These are phyloP conservation scores for Tuberolachnus salignus DNA, from an alignment of 2,888 invertebrate genomes.

Conservation along the genomic window DNA sequence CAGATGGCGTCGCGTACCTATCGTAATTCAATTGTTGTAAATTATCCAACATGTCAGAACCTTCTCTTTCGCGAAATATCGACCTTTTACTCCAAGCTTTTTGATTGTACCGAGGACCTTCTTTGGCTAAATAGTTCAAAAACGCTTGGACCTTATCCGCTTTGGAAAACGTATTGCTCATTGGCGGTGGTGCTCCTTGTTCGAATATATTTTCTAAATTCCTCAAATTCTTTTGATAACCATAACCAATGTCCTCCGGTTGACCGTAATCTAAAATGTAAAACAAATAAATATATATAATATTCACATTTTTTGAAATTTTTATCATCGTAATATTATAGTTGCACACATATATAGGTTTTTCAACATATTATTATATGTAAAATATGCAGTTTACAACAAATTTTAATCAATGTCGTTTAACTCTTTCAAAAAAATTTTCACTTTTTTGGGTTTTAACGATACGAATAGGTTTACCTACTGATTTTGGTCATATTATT, in stretches of 20 bases:
- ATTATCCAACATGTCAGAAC: slow-evolving; percentile 31
- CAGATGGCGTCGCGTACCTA: slow-evolving; percentile 57
- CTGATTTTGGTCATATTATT: no score
- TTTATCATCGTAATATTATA: no score
- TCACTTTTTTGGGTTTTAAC: no score
- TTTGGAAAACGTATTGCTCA: slow-evolving; percentile 23
- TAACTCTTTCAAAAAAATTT: no score
- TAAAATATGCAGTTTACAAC: no score
- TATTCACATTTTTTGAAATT: no score
- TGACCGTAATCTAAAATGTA: slow-evolving; percentile 62
- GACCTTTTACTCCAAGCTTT: slow-evolving; percentile 58
- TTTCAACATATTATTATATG: no score
- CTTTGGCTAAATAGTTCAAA: slow-evolving; percentile 28
- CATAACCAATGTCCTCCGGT: slow-evolving; percentile 64
- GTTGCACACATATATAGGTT: no score
- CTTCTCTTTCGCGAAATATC: slow-evolving; percentile 60
- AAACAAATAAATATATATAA: slow-evolving; percentile 33
- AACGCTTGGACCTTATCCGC: slow-evolving; percentile 1
- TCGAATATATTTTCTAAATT: slow-evolving; percentile 48
- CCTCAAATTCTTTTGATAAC: slow-evolving; percentile 61
- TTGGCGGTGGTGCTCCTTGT: slow-evolving; percentile 54
- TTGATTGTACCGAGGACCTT: slow-evolving; percentile 7
- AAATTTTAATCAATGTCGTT: no score
- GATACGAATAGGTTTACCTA: no score
- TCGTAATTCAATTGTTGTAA: slow-evolving; percentile 50